These are phyloP conservation scores for Opisthograptis luteolata DNA, from an alignment of 2,888 invertebrate genomes.

Conservation along the genomic window DNA sequence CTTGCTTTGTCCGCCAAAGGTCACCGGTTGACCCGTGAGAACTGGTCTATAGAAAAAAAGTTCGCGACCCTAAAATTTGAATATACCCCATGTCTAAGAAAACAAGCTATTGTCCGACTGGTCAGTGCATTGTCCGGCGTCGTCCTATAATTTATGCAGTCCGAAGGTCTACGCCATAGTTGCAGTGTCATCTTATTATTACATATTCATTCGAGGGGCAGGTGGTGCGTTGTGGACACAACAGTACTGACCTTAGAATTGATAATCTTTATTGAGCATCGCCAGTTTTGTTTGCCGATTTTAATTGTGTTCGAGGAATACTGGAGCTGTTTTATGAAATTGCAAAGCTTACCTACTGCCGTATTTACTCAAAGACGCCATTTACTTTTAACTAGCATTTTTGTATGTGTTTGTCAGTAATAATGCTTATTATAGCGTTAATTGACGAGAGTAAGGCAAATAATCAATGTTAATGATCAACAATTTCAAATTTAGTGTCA, in stretches of 20 bases:
- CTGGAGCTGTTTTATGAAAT: too few relatives aligned
- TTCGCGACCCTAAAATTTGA: slow-evolving; percentile 80
- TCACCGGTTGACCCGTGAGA: slow-evolving; percentile 83
- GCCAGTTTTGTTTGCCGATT: slow-evolving; percentile 2
- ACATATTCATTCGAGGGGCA: slow-evolving; percentile 76
- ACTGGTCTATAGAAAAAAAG: slow-evolving; percentile 63
- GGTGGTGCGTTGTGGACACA: slow-evolving; percentile 61
- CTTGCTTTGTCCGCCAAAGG: slow-evolving; percentile 71
- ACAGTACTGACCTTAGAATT: slow-evolving; percentile 72
- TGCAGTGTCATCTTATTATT: slow-evolving; percentile 72
- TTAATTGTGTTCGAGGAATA: too few relatives aligned
- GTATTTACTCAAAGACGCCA: too few relatives aligned
- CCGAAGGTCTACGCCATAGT: slow-evolving; percentile 25
- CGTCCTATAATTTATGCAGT: slow-evolving; percentile 68
- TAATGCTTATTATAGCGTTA: too few relatives aligned
- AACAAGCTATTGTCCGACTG: slow-evolving; percentile 55
- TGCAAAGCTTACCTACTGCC: too few relatives aligned
- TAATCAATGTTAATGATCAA: too few relatives aligned
- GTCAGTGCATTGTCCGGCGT: slow-evolving; percentile 33
- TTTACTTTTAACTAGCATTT: too few relatives aligned
- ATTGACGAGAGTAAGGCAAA: too few relatives aligned
- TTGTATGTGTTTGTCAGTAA: too few relatives aligned
- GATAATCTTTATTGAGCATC: slow-evolving; percentile 37
- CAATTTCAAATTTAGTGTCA: too few relatives aligned
- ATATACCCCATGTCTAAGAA: slow-evolving; percentile 77